Evolutionary conservation across 2,888 invertebrate species (phyloP).

Genomic region (Tillus elongatus): DNA sequence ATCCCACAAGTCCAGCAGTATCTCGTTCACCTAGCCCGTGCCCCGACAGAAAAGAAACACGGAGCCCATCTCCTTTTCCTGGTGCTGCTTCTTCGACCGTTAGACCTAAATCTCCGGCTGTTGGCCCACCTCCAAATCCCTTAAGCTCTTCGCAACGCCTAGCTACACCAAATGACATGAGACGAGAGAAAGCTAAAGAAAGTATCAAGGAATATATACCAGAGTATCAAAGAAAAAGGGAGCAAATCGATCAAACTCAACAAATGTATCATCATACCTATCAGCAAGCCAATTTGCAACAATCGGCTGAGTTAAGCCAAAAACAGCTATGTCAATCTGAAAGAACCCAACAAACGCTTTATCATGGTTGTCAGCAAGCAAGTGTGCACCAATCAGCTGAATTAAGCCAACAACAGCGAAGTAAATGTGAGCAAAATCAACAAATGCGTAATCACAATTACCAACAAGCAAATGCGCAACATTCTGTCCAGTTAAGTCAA

Average conservation of each 20-base stretch:
- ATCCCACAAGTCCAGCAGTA: slow-evolving; percentile 50
- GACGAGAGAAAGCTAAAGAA: slow-evolving; percentile 30
- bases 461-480: too few species aligned
- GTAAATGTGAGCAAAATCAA: too few species aligned
- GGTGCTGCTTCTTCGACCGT: slow-evolving; percentile 30
- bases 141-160: slow-evolving; percentile 39
- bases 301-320: slow-evolving; percentile 1
- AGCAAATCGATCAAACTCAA: slow-evolving; percentile 19
- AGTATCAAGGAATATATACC: slow-evolving; percentile 32
- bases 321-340: too few species aligned
- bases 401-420: too few species aligned
- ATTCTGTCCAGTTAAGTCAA: too few species aligned
- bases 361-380: too few species aligned
- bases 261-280: slow-evolving; percentile 35
- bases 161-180: slow-evolving; percentile 28
- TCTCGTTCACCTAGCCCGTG: slow-evolving; percentile 60
- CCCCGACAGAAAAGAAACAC: slow-evolving; percentile 33
- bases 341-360: too few species aligned
- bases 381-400: too few species aligned
- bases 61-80: slow-evolving; percentile 33
- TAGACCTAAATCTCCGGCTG: slow-evolving; percentile 59
- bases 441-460: too few species aligned
- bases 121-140: slow-evolving; percentile 61
- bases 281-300: slow-evolving; percentile 39
- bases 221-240: slow-evolving; percentile 30